A percentile compares a stretch with the other conserved stretches of the same genome.
These are phyloP conservation scores for Rhagonycha fulva DNA, from an alignment of 2,888 invertebrate species.

Conservation along the genomic window DNA sequence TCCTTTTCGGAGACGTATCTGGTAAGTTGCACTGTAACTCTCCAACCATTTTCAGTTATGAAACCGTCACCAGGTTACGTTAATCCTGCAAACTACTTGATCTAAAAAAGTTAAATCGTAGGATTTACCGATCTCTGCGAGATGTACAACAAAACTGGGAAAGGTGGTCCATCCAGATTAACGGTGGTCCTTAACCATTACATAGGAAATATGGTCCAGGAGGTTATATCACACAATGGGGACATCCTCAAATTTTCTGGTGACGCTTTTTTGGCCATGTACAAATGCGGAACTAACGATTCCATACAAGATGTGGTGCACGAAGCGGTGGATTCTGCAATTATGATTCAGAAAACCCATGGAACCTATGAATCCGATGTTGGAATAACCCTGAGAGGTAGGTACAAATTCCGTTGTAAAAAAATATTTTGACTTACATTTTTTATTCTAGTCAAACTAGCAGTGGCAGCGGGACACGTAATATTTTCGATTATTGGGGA, in stretches of 20 bases:
- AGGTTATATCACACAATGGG: constrained; percentile 66
- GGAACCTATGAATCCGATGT: constrained; percentile 66
- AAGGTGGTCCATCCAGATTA: constrained; percentile 71
- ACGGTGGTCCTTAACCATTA: constrained; percentile 72
- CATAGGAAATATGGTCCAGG: constrained; percentile 73
- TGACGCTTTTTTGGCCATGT: constrained; percentile 70
- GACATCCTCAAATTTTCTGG: constrained; percentile 72
- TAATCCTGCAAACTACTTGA: not conserved
- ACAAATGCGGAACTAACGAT: constrained; percentile 61
- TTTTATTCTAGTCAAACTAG: constrained; percentile 61
- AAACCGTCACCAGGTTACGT: not conserved
- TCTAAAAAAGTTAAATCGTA: constrained; percentile 39
- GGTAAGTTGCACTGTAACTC: constrained; percentile 50
- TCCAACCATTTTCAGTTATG: not conserved
- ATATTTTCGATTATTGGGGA: constrained; percentile 64
- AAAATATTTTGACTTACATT: not conserved
- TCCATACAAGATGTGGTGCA: constrained; percentile 65
- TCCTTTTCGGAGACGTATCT: constrained; percentile 67
- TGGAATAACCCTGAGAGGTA: constrained; percentile 64
- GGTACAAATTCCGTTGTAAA: not conserved
- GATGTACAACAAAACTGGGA: constrained; percentile 66
- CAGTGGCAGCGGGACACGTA: constrained; percentile 64
- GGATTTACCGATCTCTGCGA: constrained; percentile 70
- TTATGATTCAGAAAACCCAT: constrained; percentile 69
- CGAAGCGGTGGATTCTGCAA: constrained; percentile 68